Conservation (phyloP, 2,797 vertebrate species). For the Glyptemys insculpta region DNA sequence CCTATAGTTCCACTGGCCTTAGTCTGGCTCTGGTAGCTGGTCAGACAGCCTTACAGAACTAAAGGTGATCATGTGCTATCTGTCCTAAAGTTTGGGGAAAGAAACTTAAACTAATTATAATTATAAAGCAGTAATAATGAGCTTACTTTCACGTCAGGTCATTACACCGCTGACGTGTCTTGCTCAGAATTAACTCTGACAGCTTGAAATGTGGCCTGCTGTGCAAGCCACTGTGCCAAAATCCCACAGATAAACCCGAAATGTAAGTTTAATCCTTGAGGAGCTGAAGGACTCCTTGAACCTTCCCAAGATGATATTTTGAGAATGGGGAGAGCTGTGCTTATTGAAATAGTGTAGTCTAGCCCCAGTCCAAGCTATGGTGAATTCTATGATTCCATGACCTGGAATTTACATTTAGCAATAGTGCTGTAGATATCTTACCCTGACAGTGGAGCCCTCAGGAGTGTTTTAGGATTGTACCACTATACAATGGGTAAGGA, state of each 20-base stretch:
- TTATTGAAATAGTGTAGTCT: conserved; percentile 37
- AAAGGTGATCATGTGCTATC: not conserved
- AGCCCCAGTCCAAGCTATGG: conserved; percentile 22
- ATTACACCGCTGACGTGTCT: not conserved
- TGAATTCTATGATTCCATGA: conserved; percentile 26
- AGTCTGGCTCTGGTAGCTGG: conserved; percentile 2
- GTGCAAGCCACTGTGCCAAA: not conserved
- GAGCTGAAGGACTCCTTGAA: not conserved
- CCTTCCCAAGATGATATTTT: not conserved
- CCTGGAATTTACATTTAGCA: conserved; percentile 23
- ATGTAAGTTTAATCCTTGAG: not conserved
- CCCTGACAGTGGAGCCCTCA: conserved; percentile 30
- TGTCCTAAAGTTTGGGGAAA: conserved; percentile 18
- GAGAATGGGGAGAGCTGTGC: not conserved
- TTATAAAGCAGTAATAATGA: conserved; percentile 41
- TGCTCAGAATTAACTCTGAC: not conserved
- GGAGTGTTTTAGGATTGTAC: not conserved
- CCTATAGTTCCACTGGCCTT: not conserved
- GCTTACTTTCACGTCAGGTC: conserved; percentile 7
- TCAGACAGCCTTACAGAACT: not conserved
- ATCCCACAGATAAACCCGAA: not conserved
- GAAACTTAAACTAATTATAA: conserved; percentile 46
- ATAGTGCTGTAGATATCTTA: conserved; percentile 36
- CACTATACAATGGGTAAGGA: too few species aligned
- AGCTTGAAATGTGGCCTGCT: not conserved